Base-by-base conservation (phyloP, 1,140 invertebrate genomes). In the Psix sp. region DNA sequence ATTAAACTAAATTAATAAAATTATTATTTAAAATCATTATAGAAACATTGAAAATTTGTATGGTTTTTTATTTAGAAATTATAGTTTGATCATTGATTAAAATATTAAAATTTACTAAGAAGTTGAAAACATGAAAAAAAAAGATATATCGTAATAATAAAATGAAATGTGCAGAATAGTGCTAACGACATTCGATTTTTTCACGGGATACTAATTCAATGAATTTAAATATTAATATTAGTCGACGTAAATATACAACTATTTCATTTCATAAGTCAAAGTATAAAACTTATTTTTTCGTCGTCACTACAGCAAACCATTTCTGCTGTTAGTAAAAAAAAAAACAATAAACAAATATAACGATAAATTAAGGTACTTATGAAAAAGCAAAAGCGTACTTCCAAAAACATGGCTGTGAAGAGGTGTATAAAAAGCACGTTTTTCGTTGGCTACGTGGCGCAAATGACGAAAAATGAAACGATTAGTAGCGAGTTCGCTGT, bases 351-450 rank as follows among this genome's bases (percentile, higher is more conserved):
- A 18, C 13, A 21, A 48, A 3, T 11, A 20, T n/a, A 24, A 51
- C 17, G 6, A 39, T 31, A 54, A 16, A 11, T 35, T 35, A 35
- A 35, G n/a, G 13, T 5, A 35, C 33, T 35, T 13, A 68, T 35
- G 67, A 80, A 66, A 85, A 84, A 84, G 83, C 83, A 78, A 84
- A 81, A 87, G 84, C 84, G 84, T 84, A 85, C 86, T 87, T 87
- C 85, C 78, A 84, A 87, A 82, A 87, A 87, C 86, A 87, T 87
- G 86, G 86, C 86, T 87, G 86, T 86, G 81, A 73, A 70, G 36
- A 57, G 13, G 33, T 62, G 49, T 73, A 35, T 67, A 60, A 77
- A 62, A 76, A 76, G 74, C 74, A 54, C 63, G 54, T 49, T 31
- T 71, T 48, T 67, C 29, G 14, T 36, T 73, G 68, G 65, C 63